These are phyloP conservation scores for Cheilosia pagana DNA, from an alignment of 2,888 invertebrate genomes.

Conservation along the genomic window DNA sequence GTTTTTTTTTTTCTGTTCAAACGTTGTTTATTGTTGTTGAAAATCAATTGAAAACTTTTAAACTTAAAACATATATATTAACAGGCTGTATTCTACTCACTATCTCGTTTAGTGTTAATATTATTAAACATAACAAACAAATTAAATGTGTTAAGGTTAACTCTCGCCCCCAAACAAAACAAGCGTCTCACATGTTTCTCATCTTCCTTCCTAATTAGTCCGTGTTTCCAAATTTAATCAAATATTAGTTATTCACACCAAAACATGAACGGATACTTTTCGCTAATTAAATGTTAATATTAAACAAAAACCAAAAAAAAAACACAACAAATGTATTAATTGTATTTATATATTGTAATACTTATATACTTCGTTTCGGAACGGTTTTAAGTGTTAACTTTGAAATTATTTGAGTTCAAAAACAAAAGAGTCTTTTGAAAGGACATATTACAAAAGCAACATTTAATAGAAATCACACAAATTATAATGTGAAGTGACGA, in stretches of 20 bases:
- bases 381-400: slow-evolving; percentile 55
- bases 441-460: slow-evolving; percentile 6
- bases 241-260: slow-evolving; percentile 33
- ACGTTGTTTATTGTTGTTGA: slow-evolving; percentile 59
- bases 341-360: slow-evolving; percentile 59
- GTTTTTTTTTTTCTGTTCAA: slow-evolving; percentile 56
- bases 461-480: slow-evolving; percentile 36
- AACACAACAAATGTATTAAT: slow-evolving; percentile 17
- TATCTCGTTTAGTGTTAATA: slow-evolving; percentile 21
- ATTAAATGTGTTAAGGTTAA: slow-evolving; percentile 14
- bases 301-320: slow-evolving; percentile 11
- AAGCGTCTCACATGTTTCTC: slow-evolving; percentile 7
- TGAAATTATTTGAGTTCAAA: slow-evolving; percentile 44
- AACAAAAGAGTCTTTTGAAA: slow-evolving; percentile 11
- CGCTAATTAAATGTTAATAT: slow-evolving; percentile 64
- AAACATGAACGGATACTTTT: slow-evolving; percentile 40
- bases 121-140: background rate
- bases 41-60: slow-evolving; percentile 42
- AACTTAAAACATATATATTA: slow-evolving; percentile 9
- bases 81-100: slow-evolving; percentile 42
- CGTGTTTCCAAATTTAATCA: slow-evolving; percentile 36
- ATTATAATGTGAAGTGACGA: slow-evolving; percentile 53
- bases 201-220: slow-evolving; percentile 19
- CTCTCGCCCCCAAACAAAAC: slow-evolving; percentile 7
- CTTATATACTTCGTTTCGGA: slow-evolving; percentile 54